Conservation (phyloP, 2,113 vertebrate species). For the Macroglossus sobrinus region DNA sequence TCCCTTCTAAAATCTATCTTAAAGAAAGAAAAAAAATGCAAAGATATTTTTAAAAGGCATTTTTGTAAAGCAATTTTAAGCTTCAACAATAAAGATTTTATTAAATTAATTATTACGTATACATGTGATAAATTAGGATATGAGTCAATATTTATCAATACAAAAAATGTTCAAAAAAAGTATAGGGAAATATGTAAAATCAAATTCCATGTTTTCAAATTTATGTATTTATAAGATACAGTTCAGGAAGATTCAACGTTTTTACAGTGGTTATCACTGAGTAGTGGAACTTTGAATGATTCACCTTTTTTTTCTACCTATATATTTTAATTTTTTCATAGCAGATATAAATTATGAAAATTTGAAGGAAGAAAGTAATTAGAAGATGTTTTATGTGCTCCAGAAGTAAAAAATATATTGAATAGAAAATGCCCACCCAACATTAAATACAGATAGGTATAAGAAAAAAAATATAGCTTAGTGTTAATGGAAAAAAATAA, state of each 20-base stretch:
- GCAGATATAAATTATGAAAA: neutral
- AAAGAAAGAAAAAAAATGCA: neutral
- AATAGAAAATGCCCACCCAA: neutral
- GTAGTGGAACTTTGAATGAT: neutral
- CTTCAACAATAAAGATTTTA: neutral
- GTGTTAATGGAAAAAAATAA: neutral
- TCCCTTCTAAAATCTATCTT: neutral
- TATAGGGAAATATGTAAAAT: neutral
- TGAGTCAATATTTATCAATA: neutral
- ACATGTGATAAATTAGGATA: neutral
- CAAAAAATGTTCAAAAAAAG: neutral
- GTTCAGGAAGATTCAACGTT: neutral
- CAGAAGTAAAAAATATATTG: neutral
- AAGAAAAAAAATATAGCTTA: constrained; percentile 1
- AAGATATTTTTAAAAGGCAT: neutral
- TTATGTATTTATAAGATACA: neutral
- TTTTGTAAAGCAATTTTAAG: constrained; percentile 30
- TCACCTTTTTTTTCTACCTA: neutral
- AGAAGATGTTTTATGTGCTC: neutral
- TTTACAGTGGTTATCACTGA: neutral
- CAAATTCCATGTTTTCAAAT: neutral
- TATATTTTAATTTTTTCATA: neutral
- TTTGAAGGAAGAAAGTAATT: neutral
- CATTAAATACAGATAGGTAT: neutral
- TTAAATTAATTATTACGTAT: neutral